Conservation (phyloP, 2,113 vertebrate genomes). For the Ammospiza nelsoni region DNA sequence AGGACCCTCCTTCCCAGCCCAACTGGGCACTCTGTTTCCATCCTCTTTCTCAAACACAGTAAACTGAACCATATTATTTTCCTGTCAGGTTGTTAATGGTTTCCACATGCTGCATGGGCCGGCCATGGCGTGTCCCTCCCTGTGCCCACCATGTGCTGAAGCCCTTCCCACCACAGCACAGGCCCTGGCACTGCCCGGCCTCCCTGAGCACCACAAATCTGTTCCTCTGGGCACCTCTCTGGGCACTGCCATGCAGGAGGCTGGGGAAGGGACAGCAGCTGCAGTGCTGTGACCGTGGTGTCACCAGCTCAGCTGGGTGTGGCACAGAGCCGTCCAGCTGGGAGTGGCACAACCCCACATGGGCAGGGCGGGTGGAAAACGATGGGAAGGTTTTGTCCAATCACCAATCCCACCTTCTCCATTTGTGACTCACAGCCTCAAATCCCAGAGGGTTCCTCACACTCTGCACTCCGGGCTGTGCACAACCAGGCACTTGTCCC, state of each 20-base stretch:
- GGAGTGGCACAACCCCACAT: background rate
- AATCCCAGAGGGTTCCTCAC: background rate
- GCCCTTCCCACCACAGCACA: background rate
- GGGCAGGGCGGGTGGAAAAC: background rate
- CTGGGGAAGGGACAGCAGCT: background rate
- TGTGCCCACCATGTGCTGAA: background rate
- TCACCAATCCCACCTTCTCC: background rate
- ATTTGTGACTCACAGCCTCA: constrained; percentile 12
- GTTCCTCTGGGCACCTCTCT: background rate
- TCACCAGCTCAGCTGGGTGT: rapidly evolving
- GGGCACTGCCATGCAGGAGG: background rate
- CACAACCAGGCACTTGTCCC: rapidly evolving
- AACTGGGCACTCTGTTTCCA: constrained; percentile 15
- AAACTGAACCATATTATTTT: constrained; percentile 56
- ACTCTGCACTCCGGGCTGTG: rapidly evolving
- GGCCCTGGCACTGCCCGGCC: background rate
- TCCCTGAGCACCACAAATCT: rapidly evolving
- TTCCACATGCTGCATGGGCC: background rate
- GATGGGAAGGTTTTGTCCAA: background rate
- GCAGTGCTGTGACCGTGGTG: background rate
- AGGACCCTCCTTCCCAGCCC: background rate
- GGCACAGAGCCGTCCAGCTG: rapidly evolving
- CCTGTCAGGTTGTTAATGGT: constrained; percentile 36
- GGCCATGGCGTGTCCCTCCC: background rate
- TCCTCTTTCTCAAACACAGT: constrained; percentile 18